These are phyloP conservation scores for Drosophila neonasuta DNA, from an alignment of 2,888 invertebrate genomes.

Conservation along the genomic window DNA sequence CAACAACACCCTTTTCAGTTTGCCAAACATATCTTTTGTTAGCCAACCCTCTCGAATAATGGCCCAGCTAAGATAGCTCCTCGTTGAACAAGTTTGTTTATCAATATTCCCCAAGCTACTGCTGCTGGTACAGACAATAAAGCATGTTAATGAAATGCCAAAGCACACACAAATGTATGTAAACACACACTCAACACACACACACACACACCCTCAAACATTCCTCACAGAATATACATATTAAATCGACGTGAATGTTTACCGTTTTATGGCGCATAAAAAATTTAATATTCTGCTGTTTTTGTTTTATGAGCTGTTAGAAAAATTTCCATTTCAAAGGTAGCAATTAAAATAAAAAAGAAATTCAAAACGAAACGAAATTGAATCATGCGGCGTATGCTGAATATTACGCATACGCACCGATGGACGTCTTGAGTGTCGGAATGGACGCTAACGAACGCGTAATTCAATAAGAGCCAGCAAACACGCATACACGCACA, in stretches of 20 bases:
- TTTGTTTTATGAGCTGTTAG: slow-evolving; percentile 40
- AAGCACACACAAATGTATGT: slow-evolving; percentile 14
- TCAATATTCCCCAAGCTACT: neutral
- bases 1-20: neutral
- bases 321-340: slow-evolving; percentile 5
- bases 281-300: slow-evolving; percentile 11
- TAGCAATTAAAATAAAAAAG: slow-evolving; percentile 9
- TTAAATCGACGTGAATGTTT: slow-evolving; percentile 22
- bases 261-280: slow-evolving; percentile 19
- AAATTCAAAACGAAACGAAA: slow-evolving; percentile 3
- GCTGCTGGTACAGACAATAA: neutral
- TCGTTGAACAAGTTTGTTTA: neutral
- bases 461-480: slow-evolving; percentile 44
- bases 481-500: too few relatives aligned
- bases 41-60: neutral
- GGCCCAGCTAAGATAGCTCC: neutral
- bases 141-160: slow-evolving; percentile 13
- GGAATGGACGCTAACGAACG: neutral
- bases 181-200: slow-evolving; percentile 6
- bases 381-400: slow-evolving; percentile 36
- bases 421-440: slow-evolving; percentile 1
- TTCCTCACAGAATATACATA: slow-evolving; percentile 20
- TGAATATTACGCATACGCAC: slow-evolving; percentile 43
- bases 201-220: neutral
- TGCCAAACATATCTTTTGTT: neutral